Percentiles rank a stretch among this genome's conserved stretches.
phyloP scores from a whole-genome alignment of 2,888 invertebrate genomes.

The Cosmorhoe ocellata region DNA sequence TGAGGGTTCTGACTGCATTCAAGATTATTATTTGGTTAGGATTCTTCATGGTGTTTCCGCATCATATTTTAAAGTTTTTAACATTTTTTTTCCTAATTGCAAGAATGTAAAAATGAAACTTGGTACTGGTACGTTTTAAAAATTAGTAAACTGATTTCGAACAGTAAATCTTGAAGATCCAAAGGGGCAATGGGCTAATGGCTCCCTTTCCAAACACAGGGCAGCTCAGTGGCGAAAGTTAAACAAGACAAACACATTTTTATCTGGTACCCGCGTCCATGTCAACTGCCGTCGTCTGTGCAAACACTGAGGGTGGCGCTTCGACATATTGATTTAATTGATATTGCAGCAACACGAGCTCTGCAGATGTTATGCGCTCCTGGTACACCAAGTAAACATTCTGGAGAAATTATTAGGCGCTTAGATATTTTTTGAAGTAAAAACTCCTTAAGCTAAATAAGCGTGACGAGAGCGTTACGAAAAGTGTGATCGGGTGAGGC shows the following conservation, averaged over 20 bases:
- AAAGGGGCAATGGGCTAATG: constrained; percentile 37
- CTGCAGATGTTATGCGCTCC: constrained; percentile 50
- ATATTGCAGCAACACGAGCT: constrained; percentile 54
- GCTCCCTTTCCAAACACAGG: constrained; percentile 52
- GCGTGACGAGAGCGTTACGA: no score
- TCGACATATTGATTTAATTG: constrained; percentile 63
- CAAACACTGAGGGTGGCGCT: constrained; percentile 71
- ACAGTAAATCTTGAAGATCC: constrained; percentile 25
- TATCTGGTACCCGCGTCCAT: constrained; percentile 66
- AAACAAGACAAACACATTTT: constrained; percentile 73
- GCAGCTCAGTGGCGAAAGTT: constrained; percentile 63
- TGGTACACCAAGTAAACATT: constrained; percentile 41
- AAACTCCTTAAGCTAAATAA: no score
- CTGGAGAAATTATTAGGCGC: constrained; percentile 19
- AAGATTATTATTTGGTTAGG: constrained; percentile 2
- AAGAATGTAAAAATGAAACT: neutral
- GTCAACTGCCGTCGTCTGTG: constrained; percentile 63
- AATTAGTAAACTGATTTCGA: constrained; percentile 28
- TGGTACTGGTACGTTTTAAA: constrained; percentile 14
- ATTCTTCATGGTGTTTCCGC: neutral
- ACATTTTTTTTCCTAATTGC: neutral
- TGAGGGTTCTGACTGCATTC: neutral
- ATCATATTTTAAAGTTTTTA: no score
- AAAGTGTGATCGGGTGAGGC: no score
- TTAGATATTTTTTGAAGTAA: no score